phyloP scores from a whole-genome alignment of 2,797 vertebrate genomes.

The Pipistrellus pygmaeus region DNA sequence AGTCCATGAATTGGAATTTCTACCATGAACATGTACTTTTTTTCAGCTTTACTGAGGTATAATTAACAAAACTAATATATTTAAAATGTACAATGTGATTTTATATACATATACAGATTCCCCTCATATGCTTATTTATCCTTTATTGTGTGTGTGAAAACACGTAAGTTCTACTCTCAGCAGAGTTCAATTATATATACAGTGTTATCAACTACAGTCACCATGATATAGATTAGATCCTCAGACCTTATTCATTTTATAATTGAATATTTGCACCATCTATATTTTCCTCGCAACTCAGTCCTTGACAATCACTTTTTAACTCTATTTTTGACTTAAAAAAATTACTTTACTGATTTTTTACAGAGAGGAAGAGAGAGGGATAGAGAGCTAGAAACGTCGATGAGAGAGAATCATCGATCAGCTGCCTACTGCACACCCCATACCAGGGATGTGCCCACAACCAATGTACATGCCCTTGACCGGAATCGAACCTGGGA shows the following conservation, averaged over 20 bases:
- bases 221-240: not conserved
- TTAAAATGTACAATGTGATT: not conserved
- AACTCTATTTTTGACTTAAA: not conserved
- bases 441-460: no score
- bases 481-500: no score
- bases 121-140: not conserved
- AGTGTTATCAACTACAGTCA: not conserved
- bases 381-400: no score
- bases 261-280: not conserved
- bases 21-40: not conserved
- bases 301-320: not conserved
- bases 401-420: no score
- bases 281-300: accelerated
- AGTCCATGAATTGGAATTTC: not conserved
- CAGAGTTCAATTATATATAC: not conserved
- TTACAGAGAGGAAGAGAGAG: no score
- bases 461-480: no score
- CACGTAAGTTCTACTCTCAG: not conserved
- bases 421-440: no score
- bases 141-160: not conserved
- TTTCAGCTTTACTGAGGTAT: not conserved
- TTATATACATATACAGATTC: not conserved
- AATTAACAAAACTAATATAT: not conserved
- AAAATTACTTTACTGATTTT: no score
- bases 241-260: not conserved